Evolutionary conservation across 1,140 invertebrate genomes (phyloP).

Genomic region (Caligus rogercresseyi): DNA sequence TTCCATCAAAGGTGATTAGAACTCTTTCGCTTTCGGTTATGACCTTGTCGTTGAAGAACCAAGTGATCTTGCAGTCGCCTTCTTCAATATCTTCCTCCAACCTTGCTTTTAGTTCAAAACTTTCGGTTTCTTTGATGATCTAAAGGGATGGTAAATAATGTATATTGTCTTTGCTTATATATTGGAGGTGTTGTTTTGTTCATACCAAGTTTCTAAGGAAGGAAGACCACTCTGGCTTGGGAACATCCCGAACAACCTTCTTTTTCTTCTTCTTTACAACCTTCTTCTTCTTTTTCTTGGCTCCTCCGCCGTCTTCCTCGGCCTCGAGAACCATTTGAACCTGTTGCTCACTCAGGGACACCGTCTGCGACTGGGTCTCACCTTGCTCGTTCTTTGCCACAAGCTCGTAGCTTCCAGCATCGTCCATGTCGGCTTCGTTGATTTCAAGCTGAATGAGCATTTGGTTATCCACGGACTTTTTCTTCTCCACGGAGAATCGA

Average conservation of each 20-base stretch:
- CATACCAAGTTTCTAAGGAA: constrained; percentile 20
- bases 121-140: constrained; percentile 16
- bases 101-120: constrained; percentile 15
- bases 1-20: constrained; percentile 17
- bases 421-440: constrained; percentile 46
- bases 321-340: constrained; percentile 20
- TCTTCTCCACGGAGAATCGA: constrained; percentile 13
- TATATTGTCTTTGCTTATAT: too few species aligned
- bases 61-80: constrained; percentile 4
- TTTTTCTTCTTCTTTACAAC: constrained; percentile 22
- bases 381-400: constrained; percentile 83
- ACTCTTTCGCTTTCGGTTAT: constrained; percentile 1
- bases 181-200: too few species aligned
- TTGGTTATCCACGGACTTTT: constrained; percentile 25
- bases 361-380: constrained; percentile 69
- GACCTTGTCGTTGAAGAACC: constrained; percentile 17
- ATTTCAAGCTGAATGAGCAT: constrained; percentile 27
- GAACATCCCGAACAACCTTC: constrained; percentile 5
- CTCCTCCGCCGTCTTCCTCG: constrained; percentile 11
- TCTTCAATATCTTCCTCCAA: constrained; percentile 20
- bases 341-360: constrained; percentile 50
- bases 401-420: constrained; percentile 74
- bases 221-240: constrained; percentile 8
- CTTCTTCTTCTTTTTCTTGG: constrained; percentile 24
- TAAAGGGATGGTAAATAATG: too few species aligned